Percentiles rank a stretch among this genome's conserved stretches.
phyloP scores from a whole-genome alignment of 2,113 vertebrate species.

The Corvus cornix region DNA sequence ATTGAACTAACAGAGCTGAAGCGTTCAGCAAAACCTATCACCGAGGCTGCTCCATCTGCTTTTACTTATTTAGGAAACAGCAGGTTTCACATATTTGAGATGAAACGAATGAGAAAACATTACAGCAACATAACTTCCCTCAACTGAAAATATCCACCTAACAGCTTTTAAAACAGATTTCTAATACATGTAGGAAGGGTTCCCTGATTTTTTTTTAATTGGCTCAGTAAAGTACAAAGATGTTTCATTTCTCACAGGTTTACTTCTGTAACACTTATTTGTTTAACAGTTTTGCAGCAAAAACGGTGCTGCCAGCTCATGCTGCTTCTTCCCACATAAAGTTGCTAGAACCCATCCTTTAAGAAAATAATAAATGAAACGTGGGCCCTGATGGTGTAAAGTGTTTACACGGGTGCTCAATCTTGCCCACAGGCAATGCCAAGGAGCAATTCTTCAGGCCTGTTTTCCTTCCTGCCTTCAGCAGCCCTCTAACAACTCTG shows the following conservation, averaged over 20 bases:
- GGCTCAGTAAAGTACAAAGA: slow-evolving; percentile 67
- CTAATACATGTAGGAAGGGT: slow-evolving; percentile 70
- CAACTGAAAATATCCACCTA: slow-evolving; percentile 67
- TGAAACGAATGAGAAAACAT: slow-evolving; percentile 71
- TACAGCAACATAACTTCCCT: slow-evolving; percentile 67
- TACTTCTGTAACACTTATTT: slow-evolving; percentile 67
- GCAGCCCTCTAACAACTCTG: background rate
- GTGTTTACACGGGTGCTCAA: background rate
- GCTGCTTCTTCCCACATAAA: slow-evolving; percentile 4
- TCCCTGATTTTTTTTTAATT: slow-evolving; percentile 68
- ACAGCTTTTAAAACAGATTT: slow-evolving; percentile 76
- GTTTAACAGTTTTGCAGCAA: slow-evolving; percentile 55
- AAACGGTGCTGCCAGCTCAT: slow-evolving; percentile 31
- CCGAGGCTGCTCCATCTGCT: slow-evolving; percentile 68
- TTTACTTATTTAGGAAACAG: slow-evolving; percentile 74
- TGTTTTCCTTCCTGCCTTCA: background rate
- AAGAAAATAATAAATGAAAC: background rate
- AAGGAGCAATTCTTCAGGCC: background rate
- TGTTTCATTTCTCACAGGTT: slow-evolving; percentile 68
- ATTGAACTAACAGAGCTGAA: slow-evolving; percentile 46
- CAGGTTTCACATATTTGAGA: slow-evolving; percentile 75
- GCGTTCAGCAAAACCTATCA: slow-evolving; percentile 63
- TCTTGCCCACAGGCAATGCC: background rate
- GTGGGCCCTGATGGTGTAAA: background rate
- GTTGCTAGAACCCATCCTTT: background rate